Conservation (phyloP, 2,113 vertebrate species). For the Varanus salvator region DNA sequence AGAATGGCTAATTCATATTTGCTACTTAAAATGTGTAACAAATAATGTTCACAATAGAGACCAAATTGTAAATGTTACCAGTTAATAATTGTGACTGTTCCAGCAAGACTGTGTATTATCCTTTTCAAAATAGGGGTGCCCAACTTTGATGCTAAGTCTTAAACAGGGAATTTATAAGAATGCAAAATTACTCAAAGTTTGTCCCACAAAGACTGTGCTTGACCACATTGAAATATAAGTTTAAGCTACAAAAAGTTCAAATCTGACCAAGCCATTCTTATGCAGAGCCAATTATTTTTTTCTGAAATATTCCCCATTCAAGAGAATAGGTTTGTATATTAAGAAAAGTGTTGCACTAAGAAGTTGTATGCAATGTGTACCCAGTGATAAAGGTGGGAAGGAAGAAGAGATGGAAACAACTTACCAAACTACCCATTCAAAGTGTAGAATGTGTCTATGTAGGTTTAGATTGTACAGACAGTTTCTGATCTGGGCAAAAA, state of each 20-base stretch:
- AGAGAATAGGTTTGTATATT: not conserved
- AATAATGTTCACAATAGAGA: not conserved
- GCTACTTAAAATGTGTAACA: not conserved
- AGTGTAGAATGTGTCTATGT: slow-evolving; percentile 36
- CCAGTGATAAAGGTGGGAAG: not conserved
- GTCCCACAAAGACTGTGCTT: not conserved
- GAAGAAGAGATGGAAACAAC: not conserved
- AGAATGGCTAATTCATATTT: not conserved
- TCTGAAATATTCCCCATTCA: slow-evolving; percentile 9
- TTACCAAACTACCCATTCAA: slow-evolving; percentile 51
- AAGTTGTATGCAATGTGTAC: slow-evolving; percentile 15
- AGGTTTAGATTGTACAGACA: slow-evolving; percentile 38
- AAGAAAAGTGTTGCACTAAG: not conserved
- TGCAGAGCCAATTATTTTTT: not conserved
- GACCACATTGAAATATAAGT: not conserved
- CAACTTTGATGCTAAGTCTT: not conserved
- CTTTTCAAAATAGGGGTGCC: not conserved
- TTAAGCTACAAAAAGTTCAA: slow-evolving; percentile 9
- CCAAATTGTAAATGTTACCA: slow-evolving; percentile 2
- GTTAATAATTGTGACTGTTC: slow-evolving; percentile 24
- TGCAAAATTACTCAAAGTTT: not conserved
- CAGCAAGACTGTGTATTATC: not conserved
- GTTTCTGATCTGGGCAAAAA: slow-evolving; percentile 56
- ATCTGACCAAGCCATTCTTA: not conserved
- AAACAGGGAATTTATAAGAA: not conserved